phyloP scores from a whole-genome alignment of 2,888 invertebrate species.

The Drosophila rellima region DNA sequence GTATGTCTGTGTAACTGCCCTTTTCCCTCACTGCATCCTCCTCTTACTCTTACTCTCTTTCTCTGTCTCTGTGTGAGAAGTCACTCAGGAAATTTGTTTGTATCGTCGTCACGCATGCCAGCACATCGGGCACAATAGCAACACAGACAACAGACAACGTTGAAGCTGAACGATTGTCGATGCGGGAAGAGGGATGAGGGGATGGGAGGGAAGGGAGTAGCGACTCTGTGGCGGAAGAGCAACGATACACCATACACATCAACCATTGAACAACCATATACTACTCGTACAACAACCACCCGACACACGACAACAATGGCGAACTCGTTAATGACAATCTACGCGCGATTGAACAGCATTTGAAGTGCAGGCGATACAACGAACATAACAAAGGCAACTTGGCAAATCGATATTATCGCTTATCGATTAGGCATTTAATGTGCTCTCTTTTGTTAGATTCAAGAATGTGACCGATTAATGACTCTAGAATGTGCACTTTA shows the following conservation, averaged over 20 bases:
- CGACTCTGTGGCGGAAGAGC: constrained; percentile 40
- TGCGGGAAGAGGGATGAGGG: background rate
- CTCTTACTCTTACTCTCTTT: constrained; percentile 4
- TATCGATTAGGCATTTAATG: constrained; percentile 18
- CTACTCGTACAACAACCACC: constrained; percentile 25
- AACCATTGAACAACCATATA: background rate
- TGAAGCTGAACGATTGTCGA: background rate
- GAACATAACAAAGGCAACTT: constrained; percentile 12
- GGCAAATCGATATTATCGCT: constrained; percentile 20
- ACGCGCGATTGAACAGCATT: constrained; percentile 47
- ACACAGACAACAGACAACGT: constrained; percentile 8
- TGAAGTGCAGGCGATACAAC: constrained; percentile 36
- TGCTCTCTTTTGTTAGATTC: background rate
- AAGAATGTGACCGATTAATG: background rate
- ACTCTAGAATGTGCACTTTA: background rate
- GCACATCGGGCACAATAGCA: constrained; percentile 78
- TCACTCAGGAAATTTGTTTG: constrained; percentile 77
- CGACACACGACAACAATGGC: constrained; percentile 37
- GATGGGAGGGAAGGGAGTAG: constrained; percentile 9
- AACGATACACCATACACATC: constrained; percentile 13
- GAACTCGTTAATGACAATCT: constrained; percentile 50
- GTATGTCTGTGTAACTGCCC: constrained; percentile 16
- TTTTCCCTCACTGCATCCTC: background rate
- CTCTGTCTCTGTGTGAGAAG: constrained; percentile 35
- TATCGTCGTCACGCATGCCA: constrained; percentile 81